phyloP scores from a whole-genome alignment of 1,140 invertebrate species.

The Pseudomyrmex sp. region DNA sequence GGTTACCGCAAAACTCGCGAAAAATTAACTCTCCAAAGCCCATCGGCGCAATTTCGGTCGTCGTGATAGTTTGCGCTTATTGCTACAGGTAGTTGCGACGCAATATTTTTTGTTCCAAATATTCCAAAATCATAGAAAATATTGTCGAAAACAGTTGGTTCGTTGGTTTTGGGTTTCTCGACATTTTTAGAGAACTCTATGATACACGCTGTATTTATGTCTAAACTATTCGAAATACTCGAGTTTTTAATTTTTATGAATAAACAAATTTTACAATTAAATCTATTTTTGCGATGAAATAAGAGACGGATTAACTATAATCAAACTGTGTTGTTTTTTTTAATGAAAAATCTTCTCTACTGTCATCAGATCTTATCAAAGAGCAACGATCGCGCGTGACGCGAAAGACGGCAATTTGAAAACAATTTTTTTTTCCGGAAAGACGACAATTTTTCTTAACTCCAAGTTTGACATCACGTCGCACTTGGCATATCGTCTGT shows the following conservation, averaged over 20 bases:
- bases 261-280: too few relatives aligned
- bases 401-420: too few relatives aligned
- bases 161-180: neutral
- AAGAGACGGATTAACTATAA: too few relatives aligned
- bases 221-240: too few relatives aligned
- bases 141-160: neutral
- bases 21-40: slow-evolving; percentile 37
- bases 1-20: neutral
- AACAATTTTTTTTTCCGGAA: neutral
- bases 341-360: too few relatives aligned
- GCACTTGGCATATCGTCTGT: too few relatives aligned
- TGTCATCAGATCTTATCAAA: too few relatives aligned
- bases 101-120: slow-evolving; percentile 29
- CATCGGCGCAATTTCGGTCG: neutral
- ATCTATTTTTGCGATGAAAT: too few relatives aligned
- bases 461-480: slow-evolving; percentile 32
- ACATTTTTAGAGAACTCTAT: neutral
- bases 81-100: neutral
- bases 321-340: too few relatives aligned
- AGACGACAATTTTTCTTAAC: neutral
- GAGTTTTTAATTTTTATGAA: too few relatives aligned
- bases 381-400: too few relatives aligned
- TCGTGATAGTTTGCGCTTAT: neutral
- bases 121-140: slow-evolving; percentile 18
- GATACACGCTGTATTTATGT: too few relatives aligned